These are phyloP conservation scores for Anthopleura xanthogrammica DNA, from an alignment of 92 coral and sea anemone species.

Conservation along the genomic window DNA sequence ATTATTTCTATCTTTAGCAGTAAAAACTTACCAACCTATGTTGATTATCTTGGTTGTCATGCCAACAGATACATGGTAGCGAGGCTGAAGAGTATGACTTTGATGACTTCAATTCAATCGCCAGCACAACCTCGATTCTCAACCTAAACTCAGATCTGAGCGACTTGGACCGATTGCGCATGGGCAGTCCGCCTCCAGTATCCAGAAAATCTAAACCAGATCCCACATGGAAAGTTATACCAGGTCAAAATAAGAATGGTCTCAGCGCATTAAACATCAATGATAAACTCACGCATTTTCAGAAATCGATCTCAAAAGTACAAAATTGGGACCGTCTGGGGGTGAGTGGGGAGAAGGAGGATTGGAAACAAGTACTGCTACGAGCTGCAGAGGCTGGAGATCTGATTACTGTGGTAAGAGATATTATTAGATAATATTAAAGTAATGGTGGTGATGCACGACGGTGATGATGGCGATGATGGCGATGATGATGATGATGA, in stretches of 20 bases:
- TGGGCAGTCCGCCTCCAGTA: conserved; percentile 25
- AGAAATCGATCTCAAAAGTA: conserved; percentile 75
- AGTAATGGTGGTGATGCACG: neutral
- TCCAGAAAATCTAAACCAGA: conserved; percentile 4
- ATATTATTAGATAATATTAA: neutral
- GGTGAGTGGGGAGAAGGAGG: conserved; percentile 37
- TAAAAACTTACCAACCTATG: neutral
- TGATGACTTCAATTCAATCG: conserved; percentile 87
- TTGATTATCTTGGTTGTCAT: neutral
- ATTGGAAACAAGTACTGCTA: conserved; percentile 55
- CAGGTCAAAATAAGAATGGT: conserved; percentile 23
- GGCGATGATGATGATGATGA: neutral
- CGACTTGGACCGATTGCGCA: conserved; percentile 23
- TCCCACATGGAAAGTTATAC: neutral
- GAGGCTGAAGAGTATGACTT: conserved; percentile 90
- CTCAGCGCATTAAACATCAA: conserved; percentile 8
- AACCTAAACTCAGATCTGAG: conserved; percentile 58
- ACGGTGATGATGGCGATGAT: neutral
- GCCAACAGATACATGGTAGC: conserved; percentile 35
- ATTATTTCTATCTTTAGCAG: neutral
- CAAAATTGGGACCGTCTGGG: conserved; percentile 73
- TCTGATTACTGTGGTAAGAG: conserved; percentile 68
- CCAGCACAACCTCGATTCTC: conserved; percentile 82
- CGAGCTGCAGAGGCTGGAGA: conserved; percentile 83
- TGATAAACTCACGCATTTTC: conserved; percentile 38